Evolutionary conservation across 2,888 invertebrate species (phyloP).

Genomic region (Allophyes oxyacanthae): DNA sequence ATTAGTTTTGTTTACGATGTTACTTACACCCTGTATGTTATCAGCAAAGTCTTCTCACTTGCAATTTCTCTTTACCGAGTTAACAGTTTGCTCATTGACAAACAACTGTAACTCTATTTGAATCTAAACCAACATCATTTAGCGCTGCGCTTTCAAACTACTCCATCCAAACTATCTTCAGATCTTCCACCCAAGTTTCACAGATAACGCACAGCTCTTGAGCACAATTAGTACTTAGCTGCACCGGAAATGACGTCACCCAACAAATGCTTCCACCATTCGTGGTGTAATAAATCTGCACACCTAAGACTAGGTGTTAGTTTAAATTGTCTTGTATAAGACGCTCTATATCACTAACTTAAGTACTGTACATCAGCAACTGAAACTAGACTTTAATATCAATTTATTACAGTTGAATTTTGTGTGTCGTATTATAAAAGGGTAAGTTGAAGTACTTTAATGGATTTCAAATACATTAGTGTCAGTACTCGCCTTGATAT

Average conservation of each 20-base stretch:
- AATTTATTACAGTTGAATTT: constrained; percentile 34
- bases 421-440: constrained; percentile 14
- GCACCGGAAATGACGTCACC: constrained; percentile 50
- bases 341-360: constrained; percentile 56
- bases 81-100: constrained; percentile 21
- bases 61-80: neutral
- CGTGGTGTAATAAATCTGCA: constrained; percentile 61
- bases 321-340: constrained; percentile 66
- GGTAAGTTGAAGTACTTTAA: constrained; percentile 57
- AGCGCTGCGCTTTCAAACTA: constrained; percentile 27
- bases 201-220: constrained; percentile 36
- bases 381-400: constrained; percentile 32
- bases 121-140: constrained; percentile 41
- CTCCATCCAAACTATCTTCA: constrained; percentile 34
- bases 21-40: too few species aligned
- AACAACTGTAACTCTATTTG: constrained; percentile 23
- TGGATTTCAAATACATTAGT: constrained; percentile 69
- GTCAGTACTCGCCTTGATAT: constrained; percentile 54
- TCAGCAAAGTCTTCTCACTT: too few species aligned
- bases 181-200: constrained; percentile 33
- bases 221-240: constrained; percentile 36
- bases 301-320: constrained; percentile 69
- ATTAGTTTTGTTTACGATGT: too few species aligned
- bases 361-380: constrained; percentile 38
- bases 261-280: constrained; percentile 49